A percentile compares a stretch with the other conserved stretches of the same genome.
Evolutionary conservation across 2,797 vertebrate genomes (phyloP).

Genomic region (Gouania willdenowi): DNA sequence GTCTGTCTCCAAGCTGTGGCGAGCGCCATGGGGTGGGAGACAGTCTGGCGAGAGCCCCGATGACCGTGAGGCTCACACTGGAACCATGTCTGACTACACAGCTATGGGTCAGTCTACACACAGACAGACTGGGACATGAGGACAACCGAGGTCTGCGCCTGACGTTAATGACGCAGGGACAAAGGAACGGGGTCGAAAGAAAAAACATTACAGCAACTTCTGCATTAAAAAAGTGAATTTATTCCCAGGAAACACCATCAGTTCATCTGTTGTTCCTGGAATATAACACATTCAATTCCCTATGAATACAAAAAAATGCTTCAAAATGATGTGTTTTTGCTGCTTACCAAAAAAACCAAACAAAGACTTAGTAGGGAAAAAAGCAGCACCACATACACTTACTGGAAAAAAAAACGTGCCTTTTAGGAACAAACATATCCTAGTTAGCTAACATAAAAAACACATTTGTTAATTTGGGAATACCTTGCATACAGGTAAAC

Average conservation of each 20-base stretch:
- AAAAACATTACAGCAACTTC: neutral
- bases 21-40: constrained; percentile 32
- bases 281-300: too few relatives aligned
- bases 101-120: constrained; percentile 60
- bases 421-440: too few relatives aligned
- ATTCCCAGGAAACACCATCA: too few relatives aligned
- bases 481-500: neutral
- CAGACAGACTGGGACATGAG: constrained; percentile 31
- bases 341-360: too few relatives aligned
- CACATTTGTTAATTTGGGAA: too few relatives aligned
- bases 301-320: too few relatives aligned
- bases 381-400: too few relatives aligned
- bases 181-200: constrained; percentile 13
- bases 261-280: too few relatives aligned
- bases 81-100: constrained; percentile 53
- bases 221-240: neutral
- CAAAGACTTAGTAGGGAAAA: too few relatives aligned
- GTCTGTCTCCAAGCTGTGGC: constrained; percentile 33
- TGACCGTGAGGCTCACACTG: constrained; percentile 57
- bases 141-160: constrained; percentile 16
- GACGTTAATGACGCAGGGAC: constrained; percentile 43
- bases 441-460: too few relatives aligned
- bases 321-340: too few relatives aligned
- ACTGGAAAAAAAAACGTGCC: too few relatives aligned
- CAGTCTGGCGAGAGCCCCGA: constrained; percentile 56